These are phyloP conservation scores for Eulacestoma nigropectus DNA, from an alignment of 2,113 vertebrate species.

Conservation along the genomic window DNA sequence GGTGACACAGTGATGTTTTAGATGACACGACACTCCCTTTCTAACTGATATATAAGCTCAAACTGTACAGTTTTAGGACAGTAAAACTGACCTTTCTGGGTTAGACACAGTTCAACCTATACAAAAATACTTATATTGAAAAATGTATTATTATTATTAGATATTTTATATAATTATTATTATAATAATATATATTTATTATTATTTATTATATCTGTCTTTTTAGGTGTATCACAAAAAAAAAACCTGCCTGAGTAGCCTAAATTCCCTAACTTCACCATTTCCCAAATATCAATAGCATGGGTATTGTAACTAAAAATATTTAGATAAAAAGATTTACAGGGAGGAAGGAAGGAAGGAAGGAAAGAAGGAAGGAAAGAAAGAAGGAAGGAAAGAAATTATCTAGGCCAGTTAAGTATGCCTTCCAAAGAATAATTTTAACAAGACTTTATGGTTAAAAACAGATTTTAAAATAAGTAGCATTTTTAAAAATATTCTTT, in stretches of 20 bases:
- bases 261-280: background rate
- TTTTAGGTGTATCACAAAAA: background rate
- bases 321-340: too few species aligned
- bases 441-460: background rate
- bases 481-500: background rate
- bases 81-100: background rate
- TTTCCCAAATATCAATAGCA: background rate
- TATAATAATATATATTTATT: too few species aligned
- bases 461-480: background rate
- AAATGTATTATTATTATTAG: too few species aligned
- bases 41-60: background rate
- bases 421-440: background rate
- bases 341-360: too few species aligned
- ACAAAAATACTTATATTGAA: background rate
- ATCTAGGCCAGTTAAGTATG: background rate
- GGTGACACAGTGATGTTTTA: background rate
- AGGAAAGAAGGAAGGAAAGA: background rate
- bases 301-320: too few species aligned
- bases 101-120: background rate
- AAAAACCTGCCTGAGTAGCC: background rate
- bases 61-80: background rate
- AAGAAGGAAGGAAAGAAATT: background rate
- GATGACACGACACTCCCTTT: background rate
- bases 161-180: too few species aligned
- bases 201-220: too few species aligned